These are phyloP conservation scores for Myathropa florea DNA, from an alignment of 2,888 invertebrate species.

Conservation along the genomic window DNA sequence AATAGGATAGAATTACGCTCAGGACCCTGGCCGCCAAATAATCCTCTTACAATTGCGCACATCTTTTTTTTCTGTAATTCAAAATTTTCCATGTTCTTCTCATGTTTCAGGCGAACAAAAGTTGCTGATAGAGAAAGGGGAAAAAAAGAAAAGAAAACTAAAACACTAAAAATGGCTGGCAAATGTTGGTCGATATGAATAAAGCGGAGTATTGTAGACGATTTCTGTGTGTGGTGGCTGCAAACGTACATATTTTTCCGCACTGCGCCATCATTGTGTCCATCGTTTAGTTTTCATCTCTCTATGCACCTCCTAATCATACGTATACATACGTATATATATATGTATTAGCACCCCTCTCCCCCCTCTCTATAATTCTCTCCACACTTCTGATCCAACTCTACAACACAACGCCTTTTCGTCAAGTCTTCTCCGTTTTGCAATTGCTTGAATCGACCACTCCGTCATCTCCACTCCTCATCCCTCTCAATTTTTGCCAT, in stretches of 20 bases:
- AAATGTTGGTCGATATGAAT: neutral
- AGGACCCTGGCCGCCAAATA: neutral
- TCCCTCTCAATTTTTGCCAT: slow-evolving; percentile 9
- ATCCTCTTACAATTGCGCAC: neutral
- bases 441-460: slow-evolving; percentile 35
- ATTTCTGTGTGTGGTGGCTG: slow-evolving; percentile 8
- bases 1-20: neutral
- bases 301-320: slow-evolving; percentile 36
- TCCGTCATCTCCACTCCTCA: neutral
- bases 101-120: neutral
- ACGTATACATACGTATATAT: neutral
- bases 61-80: neutral
- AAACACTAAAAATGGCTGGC: too few species aligned
- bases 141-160: neutral
- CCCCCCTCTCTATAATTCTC: slow-evolving; percentile 24
- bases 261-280: slow-evolving; percentile 46
- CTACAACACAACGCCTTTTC: slow-evolving; percentile 51
- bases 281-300: slow-evolving; percentile 7
- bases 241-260: slow-evolving; percentile 35
- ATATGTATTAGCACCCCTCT: neutral
- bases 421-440: slow-evolving; percentile 59
- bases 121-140: too few species aligned
- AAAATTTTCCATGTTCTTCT: neutral
- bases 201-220: neutral
- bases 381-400: slow-evolving; percentile 35